Evolutionary conservation across 2,888 invertebrate species (phyloP), one percentile per base, ranked within the genome.

Genomic region (Dione juno): DNA sequence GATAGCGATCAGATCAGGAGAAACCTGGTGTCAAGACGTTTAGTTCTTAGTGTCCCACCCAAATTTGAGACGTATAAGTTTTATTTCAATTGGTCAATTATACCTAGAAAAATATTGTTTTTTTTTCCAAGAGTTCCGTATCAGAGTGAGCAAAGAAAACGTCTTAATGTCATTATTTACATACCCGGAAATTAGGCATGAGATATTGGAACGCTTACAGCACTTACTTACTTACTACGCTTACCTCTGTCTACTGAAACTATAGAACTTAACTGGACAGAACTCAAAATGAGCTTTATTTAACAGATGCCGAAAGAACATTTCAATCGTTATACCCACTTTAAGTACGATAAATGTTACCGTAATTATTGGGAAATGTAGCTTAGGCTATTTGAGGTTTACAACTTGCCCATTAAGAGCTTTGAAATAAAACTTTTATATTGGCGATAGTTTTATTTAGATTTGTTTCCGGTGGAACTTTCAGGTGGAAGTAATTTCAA

Each of bases 391-490:
- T 52, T 64, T 19, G 52, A 57, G 52, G 67, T 67, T 64, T 45
- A 48, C 54, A 70, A 70, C 70, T 73, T 53, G 41, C 48, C 57
- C 66, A 73, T 71, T 73, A 64, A 35, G 66, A 66, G 67, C 67
- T 45, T 67, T 67, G 64, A 19, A 45, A 40, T 45, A 66, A 69
- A 71, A 66, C 37, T 71, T 73, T 69, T 59, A 69, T 71, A 71
- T 73, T 57, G 48, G 52, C 43, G 64, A 53, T 41, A 66, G 66
- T 66, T 54, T 21, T 43, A 63, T 37, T 68, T 59, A 28, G 52
- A 54, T 37, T 13, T 6, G 28, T 28, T 43, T 48, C 63, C 21
- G n/a, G n/a, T 13, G 13, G n/a, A 43, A 9, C n/a, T 28, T 43
- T 59, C 43, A 8, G 14, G n/a, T 43, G 11, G 3, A 3, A 61